Percentiles rank a stretch among this genome's conserved stretches.
phyloP scores from a whole-genome alignment of 2,797 vertebrate genomes.

The Peromyscus melanophrys region DNA sequence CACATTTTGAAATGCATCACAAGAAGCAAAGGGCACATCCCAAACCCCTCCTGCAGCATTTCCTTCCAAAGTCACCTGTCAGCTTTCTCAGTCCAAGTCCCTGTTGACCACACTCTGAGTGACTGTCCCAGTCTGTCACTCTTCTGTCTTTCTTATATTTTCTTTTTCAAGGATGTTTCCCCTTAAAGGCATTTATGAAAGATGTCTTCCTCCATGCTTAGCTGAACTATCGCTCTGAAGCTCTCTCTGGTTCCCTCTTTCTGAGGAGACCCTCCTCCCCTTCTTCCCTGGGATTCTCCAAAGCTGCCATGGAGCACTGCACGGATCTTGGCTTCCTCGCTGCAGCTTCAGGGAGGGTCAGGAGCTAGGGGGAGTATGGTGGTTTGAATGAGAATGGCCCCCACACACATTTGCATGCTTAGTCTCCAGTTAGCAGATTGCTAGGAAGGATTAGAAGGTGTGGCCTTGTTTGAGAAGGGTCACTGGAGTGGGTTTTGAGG shows the following conservation, averaged over 20 bases:
- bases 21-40: background rate
- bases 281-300: background rate
- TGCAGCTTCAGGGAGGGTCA: background rate
- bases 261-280: background rate
- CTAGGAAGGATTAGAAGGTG: background rate
- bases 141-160: background rate
- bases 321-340: background rate
- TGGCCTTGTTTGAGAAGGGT: background rate
- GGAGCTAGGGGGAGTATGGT: background rate
- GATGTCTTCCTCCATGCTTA: background rate
- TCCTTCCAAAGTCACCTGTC: background rate
- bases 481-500: background rate
- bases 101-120: background rate
- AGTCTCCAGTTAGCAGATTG: background rate
- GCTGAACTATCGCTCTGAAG: background rate
- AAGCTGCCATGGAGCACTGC: background rate
- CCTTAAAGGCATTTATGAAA: conserved; percentile 22
- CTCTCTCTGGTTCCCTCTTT: background rate
- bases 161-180: background rate
- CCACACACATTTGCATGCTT: background rate
- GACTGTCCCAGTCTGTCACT: background rate
- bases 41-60: background rate
- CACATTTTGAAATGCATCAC: background rate
- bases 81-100: background rate
- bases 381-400: background rate